Evolutionary conservation across 53 echinoderm and acorn worm species (phyloP).

Genomic region (Apostichopus leukothele): DNA sequence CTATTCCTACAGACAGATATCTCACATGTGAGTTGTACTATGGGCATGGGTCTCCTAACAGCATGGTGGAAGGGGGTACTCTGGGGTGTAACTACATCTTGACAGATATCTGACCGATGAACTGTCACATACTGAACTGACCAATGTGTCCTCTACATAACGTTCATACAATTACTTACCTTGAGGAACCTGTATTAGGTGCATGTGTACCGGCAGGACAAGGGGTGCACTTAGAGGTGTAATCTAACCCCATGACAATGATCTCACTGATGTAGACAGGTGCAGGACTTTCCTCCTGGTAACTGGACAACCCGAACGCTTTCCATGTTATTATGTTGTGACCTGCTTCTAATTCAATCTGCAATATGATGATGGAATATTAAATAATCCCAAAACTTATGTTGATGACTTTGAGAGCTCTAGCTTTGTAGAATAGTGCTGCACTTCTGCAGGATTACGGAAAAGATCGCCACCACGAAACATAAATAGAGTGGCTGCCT

Average conservation of each 20-base stretch:
- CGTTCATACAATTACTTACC: slow-evolving; percentile 51
- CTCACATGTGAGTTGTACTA: too few species aligned
- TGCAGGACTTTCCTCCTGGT: slow-evolving; percentile 51
- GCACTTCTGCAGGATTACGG: too few species aligned
- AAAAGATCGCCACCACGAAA: too few species aligned
- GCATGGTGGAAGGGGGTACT: too few species aligned
- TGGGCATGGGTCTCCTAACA: too few species aligned
- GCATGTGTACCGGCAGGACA: slow-evolving; percentile 78
- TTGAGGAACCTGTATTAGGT: slow-evolving; percentile 45
- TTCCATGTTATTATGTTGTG: slow-evolving; percentile 95
- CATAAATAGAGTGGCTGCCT: too few species aligned
- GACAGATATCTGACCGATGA: neutral
- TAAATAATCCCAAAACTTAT: too few species aligned
- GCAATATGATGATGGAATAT: neutral
- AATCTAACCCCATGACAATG: slow-evolving; percentile 86
- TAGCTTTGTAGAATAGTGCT: too few species aligned
- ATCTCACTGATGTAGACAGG: slow-evolving; percentile 73
- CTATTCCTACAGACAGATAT: neutral
- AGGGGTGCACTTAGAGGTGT: slow-evolving; percentile 89
- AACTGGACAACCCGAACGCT: slow-evolving; percentile 63
- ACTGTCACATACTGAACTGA: too few species aligned
- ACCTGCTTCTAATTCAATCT: slow-evolving; percentile 62
- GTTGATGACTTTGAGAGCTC: too few species aligned
- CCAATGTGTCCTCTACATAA: too few species aligned
- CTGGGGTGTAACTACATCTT: too few species aligned